phyloP scores from a whole-genome alignment of 2,113 vertebrate genomes.

The Cettia cetti region DNA sequence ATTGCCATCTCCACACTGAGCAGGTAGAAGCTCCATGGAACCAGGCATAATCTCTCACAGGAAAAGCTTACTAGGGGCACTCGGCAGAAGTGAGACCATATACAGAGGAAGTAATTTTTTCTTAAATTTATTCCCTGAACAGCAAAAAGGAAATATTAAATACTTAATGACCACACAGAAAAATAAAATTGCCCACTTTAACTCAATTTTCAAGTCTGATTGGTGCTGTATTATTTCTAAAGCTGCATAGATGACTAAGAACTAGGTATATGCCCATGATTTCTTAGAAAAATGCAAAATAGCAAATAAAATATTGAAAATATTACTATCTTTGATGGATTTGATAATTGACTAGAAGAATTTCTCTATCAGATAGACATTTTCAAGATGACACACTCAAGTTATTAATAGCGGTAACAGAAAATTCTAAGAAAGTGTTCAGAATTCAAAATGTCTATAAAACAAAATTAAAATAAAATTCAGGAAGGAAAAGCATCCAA shows the following conservation, averaged over 20 bases:
- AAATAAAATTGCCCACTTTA: conserved; percentile 19
- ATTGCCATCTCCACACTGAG: background rate
- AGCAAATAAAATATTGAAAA: background rate
- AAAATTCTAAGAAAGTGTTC: background rate
- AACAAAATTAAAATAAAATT: background rate
- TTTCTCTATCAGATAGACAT: background rate
- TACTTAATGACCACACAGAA: background rate
- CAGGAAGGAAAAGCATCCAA: background rate
- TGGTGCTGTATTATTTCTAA: background rate
- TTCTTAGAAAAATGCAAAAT: background rate
- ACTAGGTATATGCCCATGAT: background rate
- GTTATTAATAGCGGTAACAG: background rate
- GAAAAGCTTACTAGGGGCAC: background rate
- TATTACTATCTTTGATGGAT: background rate
- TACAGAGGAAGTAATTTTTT: background rate
- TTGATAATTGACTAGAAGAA: background rate
- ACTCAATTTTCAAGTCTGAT: conserved; percentile 4
- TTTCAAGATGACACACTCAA: background rate
- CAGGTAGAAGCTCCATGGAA: background rate
- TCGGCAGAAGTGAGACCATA: background rate
- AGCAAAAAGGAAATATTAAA: conserved; percentile 5
- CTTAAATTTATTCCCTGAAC: background rate
- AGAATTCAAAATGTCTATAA: background rate
- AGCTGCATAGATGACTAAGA: background rate
- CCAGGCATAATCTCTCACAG: background rate